Conservation (phyloP, 2,888 invertebrate genomes). For the Abscondita cerata region DNA sequence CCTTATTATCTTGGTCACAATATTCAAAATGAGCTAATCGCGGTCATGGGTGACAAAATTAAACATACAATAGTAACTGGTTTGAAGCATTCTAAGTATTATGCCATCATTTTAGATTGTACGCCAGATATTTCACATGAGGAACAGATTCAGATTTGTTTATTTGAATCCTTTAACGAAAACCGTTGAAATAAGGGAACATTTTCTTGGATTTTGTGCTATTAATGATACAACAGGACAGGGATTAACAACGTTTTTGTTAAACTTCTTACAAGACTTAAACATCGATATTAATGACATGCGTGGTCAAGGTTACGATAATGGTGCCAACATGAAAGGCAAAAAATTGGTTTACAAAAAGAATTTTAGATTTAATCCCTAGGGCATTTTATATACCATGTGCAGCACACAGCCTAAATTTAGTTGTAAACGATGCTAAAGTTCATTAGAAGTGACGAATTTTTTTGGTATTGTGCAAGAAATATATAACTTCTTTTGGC, state of each 20-base stretch:
- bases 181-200: not conserved
- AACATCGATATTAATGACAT: not conserved
- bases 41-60: not conserved
- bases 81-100: not conserved
- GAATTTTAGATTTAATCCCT: not conserved
- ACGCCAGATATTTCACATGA: not conserved
- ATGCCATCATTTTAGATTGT: not conserved
- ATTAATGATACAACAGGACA: not conserved
- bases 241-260: not conserved
- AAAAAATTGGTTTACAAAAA: not conserved
- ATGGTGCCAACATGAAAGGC: constrained; percentile 11
- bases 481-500: not conserved
- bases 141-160: not conserved
- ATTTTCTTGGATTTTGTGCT: not conserved
- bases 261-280: not conserved
- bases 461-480: not conserved
- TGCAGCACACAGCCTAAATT: not conserved
- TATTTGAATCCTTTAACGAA: not conserved
- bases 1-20: constrained; percentile 11
- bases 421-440: not conserved
- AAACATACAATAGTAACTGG: not conserved
- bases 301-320: constrained; percentile 9
- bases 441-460: not conserved
- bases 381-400: not conserved
- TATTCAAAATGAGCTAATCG: constrained; percentile 11